Evolutionary conservation across 2,113 vertebrate genomes (phyloP), one percentile per base, ranked within the genome.

Genomic region (Bothrops jararaca): DNA sequence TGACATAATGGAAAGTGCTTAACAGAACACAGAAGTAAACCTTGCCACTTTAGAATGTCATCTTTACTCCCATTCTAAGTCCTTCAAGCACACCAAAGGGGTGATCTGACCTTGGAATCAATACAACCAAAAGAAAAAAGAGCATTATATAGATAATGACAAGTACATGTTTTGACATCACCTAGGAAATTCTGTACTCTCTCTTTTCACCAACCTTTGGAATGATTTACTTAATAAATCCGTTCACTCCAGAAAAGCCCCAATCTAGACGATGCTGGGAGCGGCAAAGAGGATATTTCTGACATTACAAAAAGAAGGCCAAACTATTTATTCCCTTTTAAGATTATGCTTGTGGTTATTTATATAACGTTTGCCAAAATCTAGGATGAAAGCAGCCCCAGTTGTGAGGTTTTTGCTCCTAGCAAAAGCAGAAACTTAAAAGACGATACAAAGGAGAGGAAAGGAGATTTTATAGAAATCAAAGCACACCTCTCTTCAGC

Each of bases 401-500:
- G 20, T 50, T 86, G n/a, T 12, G n/a, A 34, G 52, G 45, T 9
- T 88, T 86, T 80, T 18, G 74, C 54, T 52, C 56, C 12, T 15
- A 45, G 5, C 29, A 50, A 39, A 6, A 58, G 39, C 3, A 80
- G 50, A n/a, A 90, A 89, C 0, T 11, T 48, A 23, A 86, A 86
- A 85, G 8, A 12, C 34, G 2, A 88, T 22, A 90, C 91, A 88
- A 86, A 24, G 20, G 23, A 18, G 22, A 26, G 23, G 22, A 29
- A 24, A 3, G n/a, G 50, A 39, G 34, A 64, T 34, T 15, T 0
- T 0, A 92, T 39, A 2, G 29, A 90, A 74, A 42, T 26, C 3
- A 86, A 29, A 90, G 1, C 90, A 93, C 96, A 99, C 99, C 98
- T 92, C 96, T 95, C 88, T 97, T 97, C 86, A 98, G 93, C 90